Evolutionary conservation across 2,888 invertebrate genomes (phyloP).

Genomic region (Proisotoma minuta): DNA sequence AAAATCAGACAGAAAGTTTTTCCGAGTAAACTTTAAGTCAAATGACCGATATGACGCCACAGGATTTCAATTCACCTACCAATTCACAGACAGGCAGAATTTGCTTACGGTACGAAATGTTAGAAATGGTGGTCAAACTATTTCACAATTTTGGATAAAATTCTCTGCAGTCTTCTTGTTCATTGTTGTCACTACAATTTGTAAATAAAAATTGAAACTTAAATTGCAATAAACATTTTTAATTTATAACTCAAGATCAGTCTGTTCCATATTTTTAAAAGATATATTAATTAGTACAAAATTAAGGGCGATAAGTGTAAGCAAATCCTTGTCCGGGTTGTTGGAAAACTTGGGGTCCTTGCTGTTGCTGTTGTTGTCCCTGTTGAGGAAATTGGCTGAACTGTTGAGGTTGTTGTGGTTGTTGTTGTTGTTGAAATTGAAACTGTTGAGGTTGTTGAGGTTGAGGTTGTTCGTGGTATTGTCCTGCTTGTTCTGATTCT

Average conservation of each 20-base stretch:
- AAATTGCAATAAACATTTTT: too few species aligned
- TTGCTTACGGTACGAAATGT: constrained; percentile 13
- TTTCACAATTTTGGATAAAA: too few species aligned
- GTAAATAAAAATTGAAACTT: too few species aligned
- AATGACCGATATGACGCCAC: constrained; percentile 90
- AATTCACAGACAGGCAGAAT: constrained; percentile 38
- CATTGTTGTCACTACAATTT: too few species aligned
- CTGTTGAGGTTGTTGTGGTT: constrained; percentile 13
- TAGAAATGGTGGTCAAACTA: background rate
- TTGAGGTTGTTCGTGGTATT: constrained; percentile 10
- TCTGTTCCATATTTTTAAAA: too few species aligned
- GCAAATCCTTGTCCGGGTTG: constrained; percentile 34
- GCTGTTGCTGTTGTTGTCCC: constrained; percentile 1
- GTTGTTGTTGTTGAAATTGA: constrained; percentile 26
- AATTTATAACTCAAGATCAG: too few species aligned
- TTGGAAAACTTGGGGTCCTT: constrained; percentile 35
- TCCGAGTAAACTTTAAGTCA: constrained; percentile 81
- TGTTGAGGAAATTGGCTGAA: constrained; percentile 15
- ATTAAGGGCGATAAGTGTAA: constrained; percentile 16
- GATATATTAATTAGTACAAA: too few species aligned
- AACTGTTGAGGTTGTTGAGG: constrained; percentile 23
- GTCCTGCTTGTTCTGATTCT: constrained; percentile 3
- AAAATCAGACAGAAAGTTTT: constrained; percentile 42
- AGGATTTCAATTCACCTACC: constrained; percentile 73
- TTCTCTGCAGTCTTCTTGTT: too few species aligned